These are phyloP conservation scores for Passer montanus DNA, from an alignment of 2,113 vertebrate species.

Conservation along the genomic window DNA sequence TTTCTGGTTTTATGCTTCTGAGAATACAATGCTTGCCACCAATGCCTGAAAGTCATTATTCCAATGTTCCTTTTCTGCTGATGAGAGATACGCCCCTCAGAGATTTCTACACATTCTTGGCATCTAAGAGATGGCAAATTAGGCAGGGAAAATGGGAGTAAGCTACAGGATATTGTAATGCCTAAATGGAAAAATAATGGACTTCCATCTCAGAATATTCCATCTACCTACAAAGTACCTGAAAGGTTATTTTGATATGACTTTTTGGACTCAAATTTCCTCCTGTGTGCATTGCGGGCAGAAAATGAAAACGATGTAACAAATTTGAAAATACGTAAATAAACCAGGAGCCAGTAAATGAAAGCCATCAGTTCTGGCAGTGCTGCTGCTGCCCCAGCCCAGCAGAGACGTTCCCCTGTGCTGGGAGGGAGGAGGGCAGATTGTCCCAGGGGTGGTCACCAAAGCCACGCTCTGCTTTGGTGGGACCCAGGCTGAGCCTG, in stretches of 20 bases:
- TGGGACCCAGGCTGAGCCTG: background rate
- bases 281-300: background rate
- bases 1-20: slow-evolving; percentile 60
- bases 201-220: slow-evolving; percentile 25
- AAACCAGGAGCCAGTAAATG: background rate
- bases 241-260: slow-evolving; percentile 25
- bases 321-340: background rate
- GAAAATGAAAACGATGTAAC: slow-evolving; percentile 6
- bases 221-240: background rate
- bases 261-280: background rate
- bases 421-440: background rate
- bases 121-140: slow-evolving; percentile 59
- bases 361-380: background rate
- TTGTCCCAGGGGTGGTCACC: background rate
- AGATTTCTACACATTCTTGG: slow-evolving; percentile 34
- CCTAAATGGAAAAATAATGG: slow-evolving; percentile 60
- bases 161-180: slow-evolving; percentile 48
- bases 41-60: slow-evolving; percentile 68
- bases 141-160: slow-evolving; percentile 62
- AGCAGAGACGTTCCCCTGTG: background rate
- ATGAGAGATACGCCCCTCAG: slow-evolving; percentile 47
- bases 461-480: background rate
- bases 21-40: slow-evolving; percentile 55
- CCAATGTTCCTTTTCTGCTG: slow-evolving; percentile 38
- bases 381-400: background rate